Base-by-base conservation (phyloP, 92 coral and sea anemone genomes). In the Porites cylindrica region DNA sequence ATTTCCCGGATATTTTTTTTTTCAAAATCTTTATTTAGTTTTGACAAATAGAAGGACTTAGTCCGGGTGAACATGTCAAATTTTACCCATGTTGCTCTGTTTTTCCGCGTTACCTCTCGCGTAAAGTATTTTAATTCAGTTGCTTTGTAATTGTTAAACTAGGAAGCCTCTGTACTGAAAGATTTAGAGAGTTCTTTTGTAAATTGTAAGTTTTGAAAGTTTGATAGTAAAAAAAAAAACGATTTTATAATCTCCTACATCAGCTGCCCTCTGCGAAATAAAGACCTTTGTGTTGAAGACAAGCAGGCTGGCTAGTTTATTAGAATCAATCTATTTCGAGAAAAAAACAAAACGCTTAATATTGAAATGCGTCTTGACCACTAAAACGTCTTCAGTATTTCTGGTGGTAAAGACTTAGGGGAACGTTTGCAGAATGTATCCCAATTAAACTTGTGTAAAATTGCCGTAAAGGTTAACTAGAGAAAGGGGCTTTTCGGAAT, bases 171-270 rank as follows among this genome's bases (percentile, higher is more conserved):
- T 7, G 61, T 43, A 64, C 61, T 59, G 32, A 74, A 58, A 62
- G 72, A 60, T 62, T 7, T 58, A 19, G 72, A 14, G 66, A 61
- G 73, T 32, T 51, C 87, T 75, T 74, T 71, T 85, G 83, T 85
- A 66, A 77, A 52, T 21, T 68, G 54, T 66, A 53, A 52, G 82
- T 85, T 72, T 20, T 8, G 70, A 67, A 76, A 76, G 75, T 51
- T 65, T 72, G n/a, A 38, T 4, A 38, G 47, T 38, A 38, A 38
- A 38, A 38, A 5, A 38, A 38, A 24, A 52, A 67, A 11, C 56
- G 58, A 77, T 70, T 81, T 71, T 69, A 72, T 72, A 83, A 71
- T 47, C 72, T 52, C 38, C 65, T 69, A 52, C 76, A 68, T 23
- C 56, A 29, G 65, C 70, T 81, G 26, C 69, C 56, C 69, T 69